Conservation (phyloP, 2,797 vertebrate species). For the Acomys russatus region DNA sequence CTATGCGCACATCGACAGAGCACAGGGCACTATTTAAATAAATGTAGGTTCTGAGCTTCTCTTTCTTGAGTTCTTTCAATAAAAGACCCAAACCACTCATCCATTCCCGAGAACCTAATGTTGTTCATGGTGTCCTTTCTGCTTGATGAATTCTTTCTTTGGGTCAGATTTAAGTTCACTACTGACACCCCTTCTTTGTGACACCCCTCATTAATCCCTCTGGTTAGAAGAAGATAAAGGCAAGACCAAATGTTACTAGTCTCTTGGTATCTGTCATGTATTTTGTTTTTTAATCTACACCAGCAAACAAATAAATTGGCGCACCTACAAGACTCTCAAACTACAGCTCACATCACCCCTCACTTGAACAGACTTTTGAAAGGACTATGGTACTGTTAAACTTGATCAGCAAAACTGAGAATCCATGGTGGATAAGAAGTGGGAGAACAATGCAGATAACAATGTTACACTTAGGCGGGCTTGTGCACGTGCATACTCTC, state of each 20-base stretch:
- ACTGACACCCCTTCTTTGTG: background rate
- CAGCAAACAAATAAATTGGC: background rate
- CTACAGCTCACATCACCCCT: background rate
- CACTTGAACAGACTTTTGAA: conserved; percentile 1
- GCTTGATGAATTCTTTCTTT: background rate
- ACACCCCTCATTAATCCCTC: background rate
- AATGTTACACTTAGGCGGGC: background rate
- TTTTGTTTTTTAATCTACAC: background rate
- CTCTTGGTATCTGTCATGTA: background rate
- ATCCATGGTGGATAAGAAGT: background rate
- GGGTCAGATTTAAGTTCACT: conserved; percentile 16
- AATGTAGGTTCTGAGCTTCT: background rate
- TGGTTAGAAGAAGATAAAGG: background rate
- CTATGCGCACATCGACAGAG: background rate
- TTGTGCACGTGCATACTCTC: background rate
- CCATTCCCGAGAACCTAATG: background rate
- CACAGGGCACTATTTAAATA: background rate
- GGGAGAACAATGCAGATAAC: background rate
- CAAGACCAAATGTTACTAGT: background rate
- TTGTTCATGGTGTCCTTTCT: background rate
- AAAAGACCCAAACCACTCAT: background rate
- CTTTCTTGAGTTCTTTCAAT: background rate
- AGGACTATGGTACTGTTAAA: background rate
- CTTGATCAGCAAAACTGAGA: background rate
- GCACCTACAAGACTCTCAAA: background rate